These are phyloP conservation scores for Scaptomyza tumidula DNA, from an alignment of 2,888 invertebrate genomes.

Conservation along the genomic window DNA sequence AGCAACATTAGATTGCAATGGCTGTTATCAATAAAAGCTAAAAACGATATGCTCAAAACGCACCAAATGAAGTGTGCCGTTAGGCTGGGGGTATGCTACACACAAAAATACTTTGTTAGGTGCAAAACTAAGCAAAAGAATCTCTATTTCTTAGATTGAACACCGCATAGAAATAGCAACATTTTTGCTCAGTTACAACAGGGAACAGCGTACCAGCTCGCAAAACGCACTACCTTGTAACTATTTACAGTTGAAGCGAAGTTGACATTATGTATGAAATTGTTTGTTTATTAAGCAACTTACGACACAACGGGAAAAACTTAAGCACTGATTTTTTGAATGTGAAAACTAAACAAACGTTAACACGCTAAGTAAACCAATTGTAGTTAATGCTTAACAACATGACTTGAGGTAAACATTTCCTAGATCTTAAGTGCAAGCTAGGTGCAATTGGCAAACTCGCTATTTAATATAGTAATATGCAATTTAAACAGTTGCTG, in stretches of 20 bases:
- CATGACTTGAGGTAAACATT: slow-evolving; percentile 5
- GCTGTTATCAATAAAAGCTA: slow-evolving; percentile 22
- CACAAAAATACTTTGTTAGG: too few relatives aligned
- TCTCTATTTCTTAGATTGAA: background rate
- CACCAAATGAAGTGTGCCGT: slow-evolving; percentile 6
- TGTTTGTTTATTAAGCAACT: slow-evolving; percentile 34
- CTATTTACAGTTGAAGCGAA: background rate
- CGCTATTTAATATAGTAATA: slow-evolving; percentile 34
- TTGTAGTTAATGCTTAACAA: slow-evolving; percentile 12
- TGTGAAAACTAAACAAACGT: slow-evolving; percentile 25
- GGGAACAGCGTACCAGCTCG: slow-evolving; percentile 6
- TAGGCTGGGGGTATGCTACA: background rate
- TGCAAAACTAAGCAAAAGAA: too few relatives aligned
- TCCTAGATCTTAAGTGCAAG: slow-evolving; percentile 19
- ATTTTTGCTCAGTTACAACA: background rate
- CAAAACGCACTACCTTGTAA: slow-evolving; percentile 1
- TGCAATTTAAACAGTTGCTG: slow-evolving; percentile 58
- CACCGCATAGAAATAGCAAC: background rate
- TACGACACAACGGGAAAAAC: slow-evolving; percentile 23
- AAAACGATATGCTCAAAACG: slow-evolving; percentile 13
- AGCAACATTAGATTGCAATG: slow-evolving; percentile 16
- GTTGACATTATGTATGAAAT: background rate
- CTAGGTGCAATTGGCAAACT: slow-evolving; percentile 12
- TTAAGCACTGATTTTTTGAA: slow-evolving; percentile 20
- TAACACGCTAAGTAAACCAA: slow-evolving; percentile 24